Evolutionary conservation across 2,113 vertebrate species (phyloP), one percentile per base, ranked within the genome.

Genomic region (Notothenia rossii): DNA sequence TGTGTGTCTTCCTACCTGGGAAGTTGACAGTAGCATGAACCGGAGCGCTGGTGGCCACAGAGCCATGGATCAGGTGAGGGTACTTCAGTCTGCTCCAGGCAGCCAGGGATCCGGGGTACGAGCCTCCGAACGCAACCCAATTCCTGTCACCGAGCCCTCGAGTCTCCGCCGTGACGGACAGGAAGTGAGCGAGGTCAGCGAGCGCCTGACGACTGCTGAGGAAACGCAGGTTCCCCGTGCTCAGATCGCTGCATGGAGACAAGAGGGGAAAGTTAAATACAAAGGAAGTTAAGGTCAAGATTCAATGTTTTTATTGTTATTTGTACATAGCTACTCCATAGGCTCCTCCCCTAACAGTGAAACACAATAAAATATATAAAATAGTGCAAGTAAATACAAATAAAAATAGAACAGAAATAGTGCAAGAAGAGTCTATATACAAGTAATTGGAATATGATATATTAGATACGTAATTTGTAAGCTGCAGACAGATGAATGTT

Each of bases 21-120:
- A 95, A 95, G 90, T 94, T 94, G 53, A 92, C 78, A 1, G 91
- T 79, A 2, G 93, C 88, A 10, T 93, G 49, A n/a, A 94, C 72
- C 0, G 92, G 92, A 48, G 90, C 89, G 9, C 91, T 95, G 4
- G 86, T 93, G 49, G 93, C 93, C 33, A 93, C 82, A 2, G 93
- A 84, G 40, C 90, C 91, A n/a, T 92, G 81, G 33, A 94, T 92
- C 59, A 95, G 75, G 25, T 94, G 83, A 1, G 93, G 88, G 50
- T 94, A 93, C 82, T 96, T 96, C 74, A 94, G 79, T 68, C 92
- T 87, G 78, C 95, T 94, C 91, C 92, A 94, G 4, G 92, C 90
- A 14, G 90, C 93, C 1, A 95, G 90, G 3, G 89, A 93, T 7
- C 94, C 93, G 1, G 92, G 91, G 61, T 94, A 95, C 1, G 94